Conservation (phyloP, 2,888 invertebrate genomes). For the Sarcophaga variegata region DNA sequence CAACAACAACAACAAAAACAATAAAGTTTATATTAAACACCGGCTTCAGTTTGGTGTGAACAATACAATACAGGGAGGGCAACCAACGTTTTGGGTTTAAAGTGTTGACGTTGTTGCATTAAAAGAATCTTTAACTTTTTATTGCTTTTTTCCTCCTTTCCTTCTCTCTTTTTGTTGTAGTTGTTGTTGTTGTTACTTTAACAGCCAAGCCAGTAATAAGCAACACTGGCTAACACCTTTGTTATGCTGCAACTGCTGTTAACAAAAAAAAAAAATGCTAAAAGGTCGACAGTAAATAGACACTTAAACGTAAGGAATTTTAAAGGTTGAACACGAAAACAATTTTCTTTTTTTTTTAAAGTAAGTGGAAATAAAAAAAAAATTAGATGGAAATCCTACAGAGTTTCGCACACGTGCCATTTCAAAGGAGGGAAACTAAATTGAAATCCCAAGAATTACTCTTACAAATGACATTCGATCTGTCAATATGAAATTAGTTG, state of each 20-base stretch:
- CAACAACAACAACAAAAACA: constrained; percentile 5
- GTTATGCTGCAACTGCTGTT: background rate
- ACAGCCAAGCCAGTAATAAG: constrained; percentile 28
- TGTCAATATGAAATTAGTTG: too few relatives aligned
- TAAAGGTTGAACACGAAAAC: background rate
- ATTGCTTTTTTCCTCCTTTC: background rate
- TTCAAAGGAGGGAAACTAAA: too few relatives aligned
- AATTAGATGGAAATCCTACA: too few relatives aligned
- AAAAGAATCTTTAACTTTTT: constrained; percentile 29
- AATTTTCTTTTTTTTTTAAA: background rate
- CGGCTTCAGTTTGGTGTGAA: constrained; percentile 5
- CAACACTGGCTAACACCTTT: constrained; percentile 1
- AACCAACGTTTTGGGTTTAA: constrained; percentile 17
- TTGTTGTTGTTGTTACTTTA: background rate
- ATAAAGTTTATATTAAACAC: too few relatives aligned
- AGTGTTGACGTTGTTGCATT: constrained; percentile 31
- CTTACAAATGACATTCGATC: too few relatives aligned
- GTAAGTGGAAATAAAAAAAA: background rate
- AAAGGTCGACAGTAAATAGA: background rate
- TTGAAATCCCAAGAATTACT: too few relatives aligned
- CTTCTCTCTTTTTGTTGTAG: background rate
- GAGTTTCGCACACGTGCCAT: too few relatives aligned
- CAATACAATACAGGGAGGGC: background rate
- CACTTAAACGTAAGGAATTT: background rate
- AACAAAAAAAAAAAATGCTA: background rate